Base-by-base conservation (phyloP, 2,797 vertebrate genomes). In the Scyliorhinus canicula region DNA sequence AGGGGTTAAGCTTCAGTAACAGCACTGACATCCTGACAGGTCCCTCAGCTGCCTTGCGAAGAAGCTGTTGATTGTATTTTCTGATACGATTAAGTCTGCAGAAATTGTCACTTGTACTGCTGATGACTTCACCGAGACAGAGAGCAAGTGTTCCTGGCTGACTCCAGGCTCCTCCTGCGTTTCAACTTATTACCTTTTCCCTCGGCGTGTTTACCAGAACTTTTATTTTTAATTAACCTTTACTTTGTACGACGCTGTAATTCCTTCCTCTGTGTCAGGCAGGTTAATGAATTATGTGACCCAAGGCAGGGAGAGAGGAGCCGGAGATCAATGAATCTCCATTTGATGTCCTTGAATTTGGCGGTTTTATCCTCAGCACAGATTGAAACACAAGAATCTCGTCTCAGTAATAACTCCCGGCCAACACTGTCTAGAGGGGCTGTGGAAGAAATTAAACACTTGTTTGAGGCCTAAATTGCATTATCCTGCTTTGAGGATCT, bases 201-300 rank as follows among this genome's bases (percentile, higher is more conserved):
- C 0, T 95, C 0, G 93, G 95, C 35, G 7, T 95, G 2, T 96
- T 96, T 96, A 93, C 14, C 95, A 95, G 96, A 96, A 95, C 96
- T 96, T 95, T 95, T 86, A 91, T 95, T 96, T 96, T 96, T 96
- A 97, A 97, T 97, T 97, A 96, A 96, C 96, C 96, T 95, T 94
- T 44, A 95, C 55, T 96, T 95, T 8, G 95, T 5, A 82, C 94
- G 90, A 95, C 28, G 47, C 31, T 74, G 93, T 94, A 74, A 94
- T 94, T 74, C 93, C 55, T 95, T 21, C 95, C 26, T 93, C 95
- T 95, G 96, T 95, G 95, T 95, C 71, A 4, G 85, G 9, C 82
- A 95, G 96, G 96, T 96, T 96, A 96, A 97, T 96, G 96, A 52
- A 84, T 95, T 95, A 95, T 7, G 52, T 96, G 96, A 96, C 96